phyloP scores from a whole-genome alignment of 2,113 vertebrate species.

The Fregata magnificens region DNA sequence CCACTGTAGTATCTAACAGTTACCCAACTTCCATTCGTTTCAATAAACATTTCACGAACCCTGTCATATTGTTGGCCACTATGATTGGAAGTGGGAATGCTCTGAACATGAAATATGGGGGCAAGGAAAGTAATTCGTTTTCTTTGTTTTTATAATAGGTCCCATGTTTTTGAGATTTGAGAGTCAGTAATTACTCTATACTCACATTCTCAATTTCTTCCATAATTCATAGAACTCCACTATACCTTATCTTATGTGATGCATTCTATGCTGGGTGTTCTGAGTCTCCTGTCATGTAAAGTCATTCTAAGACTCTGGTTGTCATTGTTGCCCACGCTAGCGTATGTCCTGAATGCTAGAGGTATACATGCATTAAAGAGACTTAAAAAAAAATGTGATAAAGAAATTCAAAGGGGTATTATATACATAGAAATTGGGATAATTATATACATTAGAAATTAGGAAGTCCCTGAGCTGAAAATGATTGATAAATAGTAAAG shows the following conservation, averaged over 20 bases:
- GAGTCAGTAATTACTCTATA: neutral
- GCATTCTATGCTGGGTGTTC: neutral
- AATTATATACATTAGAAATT: too few species aligned
- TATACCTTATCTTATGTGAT: neutral
- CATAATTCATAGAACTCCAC: neutral
- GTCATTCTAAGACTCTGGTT: neutral
- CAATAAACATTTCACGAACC: neutral
- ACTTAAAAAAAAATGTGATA: neutral
- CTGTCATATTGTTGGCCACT: neutral
- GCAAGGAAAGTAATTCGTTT: neutral
- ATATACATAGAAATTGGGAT: neutral
- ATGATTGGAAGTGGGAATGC: neutral
- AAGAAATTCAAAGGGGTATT: neutral
- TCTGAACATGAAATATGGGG: neutral
- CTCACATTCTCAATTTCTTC: neutral
- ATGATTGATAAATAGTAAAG: neutral
- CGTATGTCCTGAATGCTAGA: neutral
- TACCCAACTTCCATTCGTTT: neutral
- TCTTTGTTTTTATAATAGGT: neutral
- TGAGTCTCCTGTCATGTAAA: neutral
- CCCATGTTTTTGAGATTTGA: neutral
- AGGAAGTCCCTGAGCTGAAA: neutral
- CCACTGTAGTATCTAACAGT: neutral
- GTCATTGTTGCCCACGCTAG: neutral
- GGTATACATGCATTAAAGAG: neutral